Percentiles rank a stretch among this genome's conserved stretches.
These are phyloP conservation scores for Sitobion miscanthi DNA, from an alignment of 1,140 invertebrate species.

Conservation along the genomic window DNA sequence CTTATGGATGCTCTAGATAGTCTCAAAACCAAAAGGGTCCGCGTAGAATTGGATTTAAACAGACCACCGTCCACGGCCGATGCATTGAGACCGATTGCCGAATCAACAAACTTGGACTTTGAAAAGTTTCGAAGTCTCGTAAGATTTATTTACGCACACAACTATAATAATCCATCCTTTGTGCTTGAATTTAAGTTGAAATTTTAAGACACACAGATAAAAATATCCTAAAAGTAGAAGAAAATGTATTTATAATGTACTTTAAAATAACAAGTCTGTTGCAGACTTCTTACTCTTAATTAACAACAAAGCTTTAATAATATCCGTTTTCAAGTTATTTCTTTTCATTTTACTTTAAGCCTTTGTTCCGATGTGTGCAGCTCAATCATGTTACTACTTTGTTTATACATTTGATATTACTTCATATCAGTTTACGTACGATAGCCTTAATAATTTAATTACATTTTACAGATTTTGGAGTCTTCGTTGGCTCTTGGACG, in stretches of 20 bases:
- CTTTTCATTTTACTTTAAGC: background rate
- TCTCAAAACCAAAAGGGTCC: slow-evolving; percentile 62
- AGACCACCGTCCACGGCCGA: background rate
- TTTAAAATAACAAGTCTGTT: background rate
- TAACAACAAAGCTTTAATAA: background rate
- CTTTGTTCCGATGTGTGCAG: background rate
- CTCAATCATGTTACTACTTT: background rate
- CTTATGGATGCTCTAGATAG: slow-evolving; percentile 66
- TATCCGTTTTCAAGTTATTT: background rate
- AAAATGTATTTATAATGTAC: too few species aligned
- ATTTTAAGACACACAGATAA: background rate
- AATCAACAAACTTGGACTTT: slow-evolving; percentile 44
- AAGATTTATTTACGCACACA: background rate
- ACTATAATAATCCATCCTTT: background rate
- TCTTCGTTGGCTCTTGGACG: slow-evolving; percentile 29
- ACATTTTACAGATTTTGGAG: background rate
- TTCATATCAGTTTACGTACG: background rate
- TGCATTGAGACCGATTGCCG: slow-evolving; percentile 34
- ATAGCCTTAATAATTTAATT: background rate
- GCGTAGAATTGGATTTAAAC: background rate
- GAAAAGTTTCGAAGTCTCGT: slow-evolving; percentile 31
- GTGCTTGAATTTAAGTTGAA: background rate
- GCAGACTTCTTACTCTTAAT: background rate
- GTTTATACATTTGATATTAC: background rate
- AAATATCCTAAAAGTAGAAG: background rate